Evolutionary conservation across 2,888 invertebrate species (phyloP).

Genomic region (Latrodectus hesperus): DNA sequence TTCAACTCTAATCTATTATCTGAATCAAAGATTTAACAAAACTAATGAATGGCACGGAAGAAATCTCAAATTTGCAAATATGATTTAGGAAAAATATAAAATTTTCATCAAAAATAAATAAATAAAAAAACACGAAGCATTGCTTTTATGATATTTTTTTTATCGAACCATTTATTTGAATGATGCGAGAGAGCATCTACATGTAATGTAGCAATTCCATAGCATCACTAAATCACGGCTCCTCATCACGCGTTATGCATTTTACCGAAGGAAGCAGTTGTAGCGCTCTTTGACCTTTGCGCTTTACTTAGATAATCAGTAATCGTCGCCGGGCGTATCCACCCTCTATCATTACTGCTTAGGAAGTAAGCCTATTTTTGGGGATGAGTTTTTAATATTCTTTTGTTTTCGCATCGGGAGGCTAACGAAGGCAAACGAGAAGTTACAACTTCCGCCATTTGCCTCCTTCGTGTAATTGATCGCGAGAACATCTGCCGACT

Average conservation of each 20-base stretch:
- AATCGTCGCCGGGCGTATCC: conserved; percentile 54
- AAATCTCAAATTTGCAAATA: no score
- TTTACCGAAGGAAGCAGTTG: conserved; percentile 42
- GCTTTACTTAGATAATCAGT: conserved; percentile 18
- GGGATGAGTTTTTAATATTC: conserved; percentile 54
- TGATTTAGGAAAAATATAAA: no score
- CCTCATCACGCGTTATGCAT: conserved; percentile 32
- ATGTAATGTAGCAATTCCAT: no score
- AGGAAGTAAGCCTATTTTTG: conserved; percentile 28
- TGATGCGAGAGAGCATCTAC: no score
- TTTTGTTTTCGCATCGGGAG: conserved; percentile 59
- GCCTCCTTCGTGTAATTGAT: conserved; percentile 19
- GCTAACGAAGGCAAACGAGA: conserved; percentile 45
- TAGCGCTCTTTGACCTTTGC: conserved; percentile 33
- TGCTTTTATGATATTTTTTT: no score
- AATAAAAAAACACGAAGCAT: no score
- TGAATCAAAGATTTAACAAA: no score
- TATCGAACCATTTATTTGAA: no score
- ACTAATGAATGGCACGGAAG: no score
- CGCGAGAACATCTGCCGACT: conserved; percentile 57
- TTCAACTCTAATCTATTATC: no score
- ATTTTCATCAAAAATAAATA: no score
- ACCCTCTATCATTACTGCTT: conserved; percentile 59
- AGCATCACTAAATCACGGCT: background rate
- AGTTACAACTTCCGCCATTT: conserved; percentile 57